Evolutionary conservation across 1,140 invertebrate species (phyloP).

Genomic region (Drosophila sechellia): DNA sequence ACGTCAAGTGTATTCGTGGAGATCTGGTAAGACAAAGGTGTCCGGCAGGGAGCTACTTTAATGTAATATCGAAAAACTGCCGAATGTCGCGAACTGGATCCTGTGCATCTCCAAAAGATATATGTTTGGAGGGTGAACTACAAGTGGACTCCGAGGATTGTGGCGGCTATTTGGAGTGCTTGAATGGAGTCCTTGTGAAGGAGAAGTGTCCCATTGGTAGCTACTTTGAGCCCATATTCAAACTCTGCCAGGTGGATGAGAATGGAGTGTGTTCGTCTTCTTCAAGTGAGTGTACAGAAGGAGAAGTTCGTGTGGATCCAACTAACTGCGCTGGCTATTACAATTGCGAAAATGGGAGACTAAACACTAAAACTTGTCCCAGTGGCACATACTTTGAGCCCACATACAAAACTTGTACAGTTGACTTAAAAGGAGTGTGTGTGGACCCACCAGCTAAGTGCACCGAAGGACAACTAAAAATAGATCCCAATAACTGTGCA

Average conservation of each 20-base stretch:
- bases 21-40: slow-evolving; percentile 7
- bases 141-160: slow-evolving; percentile 11
- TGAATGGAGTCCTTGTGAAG: neutral
- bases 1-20: slow-evolving; percentile 17
- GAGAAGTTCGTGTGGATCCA: slow-evolving; percentile 10
- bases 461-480: slow-evolving; percentile 13
- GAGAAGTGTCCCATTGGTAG: slow-evolving; percentile 29
- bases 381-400: slow-evolving; percentile 40
- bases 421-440: slow-evolving; percentile 39
- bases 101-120: neutral
- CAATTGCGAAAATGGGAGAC: slow-evolving; percentile 9
- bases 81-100: slow-evolving; percentile 12
- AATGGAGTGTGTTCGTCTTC: slow-evolving; percentile 20
- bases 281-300: slow-evolving; percentile 6
- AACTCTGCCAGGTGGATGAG: slow-evolving; percentile 24
- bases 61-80: slow-evolving; percentile 18
- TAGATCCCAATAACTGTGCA: slow-evolving; percentile 34
- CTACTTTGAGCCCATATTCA: slow-evolving; percentile 24
- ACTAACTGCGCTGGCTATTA: slow-evolving; percentile 33
- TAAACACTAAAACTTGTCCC: slow-evolving; percentile 14
- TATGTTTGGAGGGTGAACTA: slow-evolving; percentile 26
- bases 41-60: slow-evolving; percentile 17
- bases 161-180: slow-evolving; percentile 37
- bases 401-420: neutral
- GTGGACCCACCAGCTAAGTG: slow-evolving; percentile 7